These are phyloP conservation scores for Drosophila mimica DNA, from an alignment of 2,888 invertebrate genomes.

Conservation along the genomic window DNA sequence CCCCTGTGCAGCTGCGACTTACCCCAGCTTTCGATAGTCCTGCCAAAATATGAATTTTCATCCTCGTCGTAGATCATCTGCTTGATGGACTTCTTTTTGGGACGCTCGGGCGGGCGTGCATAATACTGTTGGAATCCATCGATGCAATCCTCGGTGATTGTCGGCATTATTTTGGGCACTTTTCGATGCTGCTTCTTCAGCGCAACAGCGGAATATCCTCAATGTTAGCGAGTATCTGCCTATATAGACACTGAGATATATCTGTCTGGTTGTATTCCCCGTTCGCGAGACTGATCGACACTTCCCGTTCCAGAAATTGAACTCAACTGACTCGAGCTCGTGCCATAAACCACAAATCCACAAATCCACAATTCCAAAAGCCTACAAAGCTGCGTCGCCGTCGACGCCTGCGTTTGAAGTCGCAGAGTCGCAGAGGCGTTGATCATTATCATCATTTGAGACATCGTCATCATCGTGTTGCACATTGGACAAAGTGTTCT, in stretches of 20 bases:
- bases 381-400: conserved; percentile 28
- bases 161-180: conserved; percentile 79
- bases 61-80: conserved; percentile 92
- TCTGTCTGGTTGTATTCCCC: conserved; percentile 1
- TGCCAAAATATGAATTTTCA: conserved; percentile 90
- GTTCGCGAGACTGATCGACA: conserved; percentile 66
- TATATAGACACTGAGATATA: background rate
- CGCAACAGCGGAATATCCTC: conserved; percentile 41
- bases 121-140: conserved; percentile 89
- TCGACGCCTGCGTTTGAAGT: conserved; percentile 49
- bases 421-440: conserved; percentile 39
- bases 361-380: conserved; percentile 16
- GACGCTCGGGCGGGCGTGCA: conserved; percentile 87
- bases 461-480: conserved; percentile 39
- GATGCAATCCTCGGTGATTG: conserved; percentile 85
- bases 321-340: conserved; percentile 67
- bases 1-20: conserved; percentile 85
- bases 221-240: background rate
- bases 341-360: conserved; percentile 57
- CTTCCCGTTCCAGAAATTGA: conserved; percentile 71
- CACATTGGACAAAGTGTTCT: conserved; percentile 53
- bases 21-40: conserved; percentile 94
- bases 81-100: conserved; percentile 87
- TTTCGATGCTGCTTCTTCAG: conserved; percentile 28
- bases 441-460: conserved; percentile 42